Conservation (phyloP, 2,888 invertebrate genomes). For the Gandaritis pyraliata region DNA sequence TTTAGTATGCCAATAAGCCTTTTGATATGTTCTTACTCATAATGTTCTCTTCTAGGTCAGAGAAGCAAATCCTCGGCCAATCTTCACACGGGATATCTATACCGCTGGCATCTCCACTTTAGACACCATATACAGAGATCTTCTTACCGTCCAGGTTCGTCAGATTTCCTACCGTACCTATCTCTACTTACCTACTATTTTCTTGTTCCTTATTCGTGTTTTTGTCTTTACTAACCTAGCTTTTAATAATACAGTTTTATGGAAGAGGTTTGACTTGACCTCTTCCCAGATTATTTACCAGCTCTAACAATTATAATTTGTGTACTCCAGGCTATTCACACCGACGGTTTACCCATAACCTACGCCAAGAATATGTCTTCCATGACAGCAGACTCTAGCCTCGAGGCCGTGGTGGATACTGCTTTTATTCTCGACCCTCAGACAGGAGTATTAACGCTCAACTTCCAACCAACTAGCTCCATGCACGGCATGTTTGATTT, state of each 20-base stretch:
- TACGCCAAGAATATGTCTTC: slow-evolving; percentile 68
- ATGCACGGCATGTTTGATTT: slow-evolving; percentile 87
- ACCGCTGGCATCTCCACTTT: slow-evolving; percentile 79
- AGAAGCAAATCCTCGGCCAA: slow-evolving; percentile 86
- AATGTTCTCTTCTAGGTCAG: slow-evolving; percentile 69
- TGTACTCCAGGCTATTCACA: slow-evolving; percentile 84
- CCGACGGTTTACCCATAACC: slow-evolving; percentile 71
- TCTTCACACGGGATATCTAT: slow-evolving; percentile 75
- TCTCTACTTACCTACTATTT: neutral
- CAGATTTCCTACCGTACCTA: neutral
- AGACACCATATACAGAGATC: slow-evolving; percentile 71
- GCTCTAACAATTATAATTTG: neutral
- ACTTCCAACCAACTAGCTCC: slow-evolving; percentile 76
- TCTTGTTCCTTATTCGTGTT: neutral
- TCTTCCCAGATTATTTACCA: neutral
- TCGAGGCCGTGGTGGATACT: slow-evolving; percentile 62
- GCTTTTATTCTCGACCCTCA: slow-evolving; percentile 70
- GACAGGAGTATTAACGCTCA: slow-evolving; percentile 77
- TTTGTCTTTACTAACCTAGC: no score
- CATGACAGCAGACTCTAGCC: slow-evolving; percentile 71
- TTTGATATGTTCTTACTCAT: no score
- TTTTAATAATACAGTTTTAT: no score
- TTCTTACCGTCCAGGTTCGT: slow-evolving; percentile 76
- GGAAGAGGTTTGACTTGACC: no score
- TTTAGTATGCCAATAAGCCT: no score